Conservation (phyloP, 2,888 invertebrate species). For the Sesia apiformis region DNA sequence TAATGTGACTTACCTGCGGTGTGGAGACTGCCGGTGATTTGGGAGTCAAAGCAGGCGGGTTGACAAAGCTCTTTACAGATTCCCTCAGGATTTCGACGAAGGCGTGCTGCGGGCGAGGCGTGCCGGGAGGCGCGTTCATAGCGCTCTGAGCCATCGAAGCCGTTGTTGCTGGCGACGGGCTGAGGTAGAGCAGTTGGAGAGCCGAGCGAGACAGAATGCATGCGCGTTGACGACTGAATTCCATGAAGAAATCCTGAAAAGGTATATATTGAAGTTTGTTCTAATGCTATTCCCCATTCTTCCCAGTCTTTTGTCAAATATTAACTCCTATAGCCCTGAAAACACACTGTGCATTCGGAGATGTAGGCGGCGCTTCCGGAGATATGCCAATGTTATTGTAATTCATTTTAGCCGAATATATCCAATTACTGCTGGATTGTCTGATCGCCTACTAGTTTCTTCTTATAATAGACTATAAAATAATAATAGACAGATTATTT, state of each 20-base stretch:
- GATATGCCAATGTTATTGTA: too few relatives aligned
- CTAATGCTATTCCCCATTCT: too few relatives aligned
- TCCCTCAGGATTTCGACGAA: slow-evolving; percentile 89
- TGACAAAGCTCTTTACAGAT: slow-evolving; percentile 89
- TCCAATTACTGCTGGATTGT: too few relatives aligned
- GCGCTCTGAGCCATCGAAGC: slow-evolving; percentile 44
- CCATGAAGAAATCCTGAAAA: slow-evolving; percentile 90
- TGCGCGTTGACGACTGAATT: slow-evolving; percentile 91
- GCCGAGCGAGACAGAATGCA: slow-evolving; percentile 95
- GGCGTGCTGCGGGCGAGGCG: slow-evolving; percentile 44
- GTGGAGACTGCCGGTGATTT: slow-evolving; percentile 80
- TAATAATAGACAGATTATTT: too few relatives aligned
- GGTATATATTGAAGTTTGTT: too few relatives aligned
- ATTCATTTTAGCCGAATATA: too few relatives aligned
- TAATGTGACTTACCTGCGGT: slow-evolving; percentile 67
- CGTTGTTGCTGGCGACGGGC: slow-evolving; percentile 51
- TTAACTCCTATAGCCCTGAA: too few relatives aligned
- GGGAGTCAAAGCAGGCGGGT: slow-evolving; percentile 89
- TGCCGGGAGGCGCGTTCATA: slow-evolving; percentile 11
- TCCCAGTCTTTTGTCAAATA: too few relatives aligned
- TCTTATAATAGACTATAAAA: too few relatives aligned
- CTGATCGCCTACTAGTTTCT: too few relatives aligned
- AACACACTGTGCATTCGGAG: too few relatives aligned
- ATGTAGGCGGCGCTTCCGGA: too few relatives aligned
- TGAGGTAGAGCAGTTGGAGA: slow-evolving; percentile 86